A percentile compares a stretch with the other conserved stretches of the same genome.
These are phyloP conservation scores for Phaenicophaeus curvirostris DNA, from an alignment of 2,797 vertebrate genomes.

Conservation along the genomic window DNA sequence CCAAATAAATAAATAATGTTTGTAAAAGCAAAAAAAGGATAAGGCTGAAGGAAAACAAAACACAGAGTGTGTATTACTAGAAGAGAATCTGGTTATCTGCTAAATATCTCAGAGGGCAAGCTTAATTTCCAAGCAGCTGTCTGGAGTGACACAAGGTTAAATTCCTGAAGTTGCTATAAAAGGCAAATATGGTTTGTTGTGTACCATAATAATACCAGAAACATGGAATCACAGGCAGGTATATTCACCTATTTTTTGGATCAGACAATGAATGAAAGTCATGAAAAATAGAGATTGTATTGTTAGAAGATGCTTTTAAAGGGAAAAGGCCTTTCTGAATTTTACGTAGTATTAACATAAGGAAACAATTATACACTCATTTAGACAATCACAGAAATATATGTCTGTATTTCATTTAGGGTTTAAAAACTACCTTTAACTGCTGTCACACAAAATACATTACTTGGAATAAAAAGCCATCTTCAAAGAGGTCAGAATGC, in stretches of 20 bases:
- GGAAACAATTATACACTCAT: background rate
- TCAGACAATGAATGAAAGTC: background rate
- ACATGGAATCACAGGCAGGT: background rate
- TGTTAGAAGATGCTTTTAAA: background rate
- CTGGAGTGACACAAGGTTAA: conserved; percentile 9
- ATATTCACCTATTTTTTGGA: background rate
- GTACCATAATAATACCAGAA: background rate
- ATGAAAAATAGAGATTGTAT: background rate
- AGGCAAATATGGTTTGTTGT: background rate
- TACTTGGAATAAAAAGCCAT: background rate
- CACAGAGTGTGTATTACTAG: background rate
- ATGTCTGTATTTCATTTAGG: background rate
- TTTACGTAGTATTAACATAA: background rate
- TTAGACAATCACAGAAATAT: background rate
- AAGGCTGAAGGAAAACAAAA: conserved; percentile 8
- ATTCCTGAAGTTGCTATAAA: conserved; percentile 15
- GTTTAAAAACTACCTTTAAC: background rate
- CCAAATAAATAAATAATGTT: background rate
- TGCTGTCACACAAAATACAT: background rate
- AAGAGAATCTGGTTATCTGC: conserved; percentile 11
- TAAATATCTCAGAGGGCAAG: conserved; percentile 6
- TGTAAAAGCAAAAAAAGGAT: background rate
- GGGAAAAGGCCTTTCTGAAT: background rate
- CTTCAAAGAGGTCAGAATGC: conserved; percentile 35
- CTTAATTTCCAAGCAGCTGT: conserved; percentile 41